phyloP scores from a whole-genome alignment of 2,888 invertebrate genomes.

The Pinctada fucata region DNA sequence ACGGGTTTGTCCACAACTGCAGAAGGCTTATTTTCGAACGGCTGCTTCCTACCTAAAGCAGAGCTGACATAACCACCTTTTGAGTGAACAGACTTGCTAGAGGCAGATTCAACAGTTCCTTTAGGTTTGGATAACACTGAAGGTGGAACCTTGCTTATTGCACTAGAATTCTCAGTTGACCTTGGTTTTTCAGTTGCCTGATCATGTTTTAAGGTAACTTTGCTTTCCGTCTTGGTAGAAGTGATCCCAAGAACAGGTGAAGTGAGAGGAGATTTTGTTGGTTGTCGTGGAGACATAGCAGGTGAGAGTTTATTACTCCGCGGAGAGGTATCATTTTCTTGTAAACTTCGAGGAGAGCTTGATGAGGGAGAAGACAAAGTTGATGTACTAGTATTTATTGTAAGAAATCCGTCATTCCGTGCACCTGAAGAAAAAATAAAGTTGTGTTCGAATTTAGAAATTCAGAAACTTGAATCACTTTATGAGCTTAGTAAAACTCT shows the following conservation, averaged over 20 bases:
- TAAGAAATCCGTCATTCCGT: neutral
- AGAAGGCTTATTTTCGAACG: constrained; percentile 15
- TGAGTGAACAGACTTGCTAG: constrained; percentile 6
- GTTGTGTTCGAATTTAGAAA: too few species aligned
- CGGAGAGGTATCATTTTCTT: constrained; percentile 32
- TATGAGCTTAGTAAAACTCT: too few species aligned
- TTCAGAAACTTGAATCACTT: too few species aligned
- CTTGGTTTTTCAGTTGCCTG: neutral
- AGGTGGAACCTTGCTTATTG: constrained; percentile 47
- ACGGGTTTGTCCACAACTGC: constrained; percentile 11
- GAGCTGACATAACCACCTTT: constrained; percentile 39
- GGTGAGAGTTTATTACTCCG: neutral
- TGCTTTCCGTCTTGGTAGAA: neutral
- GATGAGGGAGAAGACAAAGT: constrained; percentile 16
- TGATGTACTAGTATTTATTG: neutral
- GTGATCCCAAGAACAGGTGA: constrained; percentile 7
- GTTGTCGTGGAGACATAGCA: constrained; percentile 28
- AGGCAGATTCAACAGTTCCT: constrained; percentile 4
- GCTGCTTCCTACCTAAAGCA: constrained; percentile 22
- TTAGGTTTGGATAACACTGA: constrained; percentile 61
- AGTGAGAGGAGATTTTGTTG: constrained; percentile 26
- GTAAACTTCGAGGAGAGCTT: constrained; percentile 36
- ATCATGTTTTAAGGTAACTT: constrained; percentile 22
- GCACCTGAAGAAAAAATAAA: constrained; percentile 1
- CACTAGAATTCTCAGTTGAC: neutral